Percentiles rank a stretch among this genome's conserved stretches.
Evolutionary conservation across 2,113 vertebrate genomes (phyloP).

Genomic region (Mustelus asterias): DNA sequence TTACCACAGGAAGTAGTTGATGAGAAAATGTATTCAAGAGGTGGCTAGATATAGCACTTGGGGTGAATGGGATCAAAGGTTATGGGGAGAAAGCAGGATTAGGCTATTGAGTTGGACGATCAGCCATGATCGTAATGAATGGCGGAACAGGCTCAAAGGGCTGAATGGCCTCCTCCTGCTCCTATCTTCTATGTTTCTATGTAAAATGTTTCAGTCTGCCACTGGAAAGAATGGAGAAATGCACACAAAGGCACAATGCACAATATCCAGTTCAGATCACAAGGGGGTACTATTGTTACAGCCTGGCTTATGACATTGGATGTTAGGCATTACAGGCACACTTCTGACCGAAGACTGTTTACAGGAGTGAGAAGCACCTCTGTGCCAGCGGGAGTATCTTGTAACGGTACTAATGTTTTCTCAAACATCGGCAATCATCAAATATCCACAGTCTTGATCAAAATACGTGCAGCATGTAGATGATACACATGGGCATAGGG

Average conservation of each 20-base stretch:
- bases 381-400: neutral
- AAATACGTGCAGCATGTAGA: neutral
- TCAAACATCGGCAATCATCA: neutral
- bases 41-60: too few relatives aligned
- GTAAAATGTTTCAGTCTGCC: neutral
- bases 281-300: neutral
- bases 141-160: too few relatives aligned
- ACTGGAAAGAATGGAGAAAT: neutral
- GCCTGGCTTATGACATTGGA: neutral
- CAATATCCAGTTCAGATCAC: conserved; percentile 9
- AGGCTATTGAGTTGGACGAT: too few relatives aligned
- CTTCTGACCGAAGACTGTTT: neutral
- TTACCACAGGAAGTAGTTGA: too few relatives aligned
- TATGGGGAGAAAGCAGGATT: too few relatives aligned
- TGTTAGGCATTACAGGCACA: neutral
- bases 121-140: too few relatives aligned
- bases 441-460: neutral
- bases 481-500: neutral
- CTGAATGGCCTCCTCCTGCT: too few relatives aligned
- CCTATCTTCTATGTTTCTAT: too few relatives aligned
- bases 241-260: neutral
- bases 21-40: too few relatives aligned
- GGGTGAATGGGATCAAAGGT: too few relatives aligned
- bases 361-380: neutral
- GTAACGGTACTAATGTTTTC: neutral